phyloP scores from a whole-genome alignment of 2,113 vertebrate species.

The Nymphicus hollandicus region DNA sequence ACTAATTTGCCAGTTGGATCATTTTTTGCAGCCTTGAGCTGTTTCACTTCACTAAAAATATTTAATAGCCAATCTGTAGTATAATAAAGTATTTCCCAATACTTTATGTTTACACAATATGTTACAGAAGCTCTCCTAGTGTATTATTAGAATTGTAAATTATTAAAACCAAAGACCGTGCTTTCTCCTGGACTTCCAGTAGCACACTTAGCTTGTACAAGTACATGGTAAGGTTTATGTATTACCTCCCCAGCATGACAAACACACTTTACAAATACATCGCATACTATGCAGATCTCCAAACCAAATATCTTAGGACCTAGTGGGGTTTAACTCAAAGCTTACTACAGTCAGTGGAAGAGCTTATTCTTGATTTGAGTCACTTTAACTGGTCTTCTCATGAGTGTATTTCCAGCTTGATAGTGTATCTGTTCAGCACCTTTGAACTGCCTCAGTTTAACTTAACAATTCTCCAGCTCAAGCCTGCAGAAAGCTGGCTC shows the following conservation, averaged over 20 bases:
- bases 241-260: background rate
- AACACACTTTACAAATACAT: background rate
- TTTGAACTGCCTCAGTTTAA: background rate
- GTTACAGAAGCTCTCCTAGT: background rate
- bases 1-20: background rate
- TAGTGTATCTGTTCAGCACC: background rate
- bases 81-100: background rate
- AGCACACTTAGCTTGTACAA: background rate
- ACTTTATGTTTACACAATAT: background rate
- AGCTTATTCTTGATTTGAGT: background rate
- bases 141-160: background rate
- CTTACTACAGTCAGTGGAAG: background rate
- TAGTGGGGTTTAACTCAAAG: background rate
- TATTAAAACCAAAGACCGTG: background rate
- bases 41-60: conserved; percentile 15
- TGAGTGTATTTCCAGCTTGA: background rate
- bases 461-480: background rate
- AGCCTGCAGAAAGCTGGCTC: background rate
- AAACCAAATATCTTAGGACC: background rate
- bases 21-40: conserved; percentile 11
- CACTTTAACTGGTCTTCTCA: background rate
- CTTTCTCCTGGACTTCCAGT: background rate
- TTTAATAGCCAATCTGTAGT: background rate
- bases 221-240: background rate
- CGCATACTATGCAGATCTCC: background rate